Percentiles rank a stretch among this genome's conserved stretches.
Conservation (phyloP, 2,797 vertebrate genomes). For the Vespertilio murinus region DNA sequence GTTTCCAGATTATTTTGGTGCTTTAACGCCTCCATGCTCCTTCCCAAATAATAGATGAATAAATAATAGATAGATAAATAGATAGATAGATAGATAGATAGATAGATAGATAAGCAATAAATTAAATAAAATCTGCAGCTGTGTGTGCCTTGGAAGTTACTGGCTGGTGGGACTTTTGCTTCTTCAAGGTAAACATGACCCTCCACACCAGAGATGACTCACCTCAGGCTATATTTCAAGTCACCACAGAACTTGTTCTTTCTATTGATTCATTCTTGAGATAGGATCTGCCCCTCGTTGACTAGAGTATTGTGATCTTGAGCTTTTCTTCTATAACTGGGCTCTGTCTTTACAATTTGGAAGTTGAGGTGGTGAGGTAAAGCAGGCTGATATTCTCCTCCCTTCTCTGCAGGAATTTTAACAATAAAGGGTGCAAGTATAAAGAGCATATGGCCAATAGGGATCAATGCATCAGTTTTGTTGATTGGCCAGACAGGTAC, state of each 20-base stretch:
- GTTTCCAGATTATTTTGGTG: neutral
- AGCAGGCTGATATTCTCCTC: neutral
- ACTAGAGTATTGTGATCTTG: neutral
- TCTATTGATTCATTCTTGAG: neutral
- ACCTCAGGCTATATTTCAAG: neutral
- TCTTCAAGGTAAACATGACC: neutral
- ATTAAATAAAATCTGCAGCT: neutral
- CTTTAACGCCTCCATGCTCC: neutral
- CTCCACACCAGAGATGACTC: neutral
- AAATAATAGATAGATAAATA: neutral
- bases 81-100: too few relatives aligned
- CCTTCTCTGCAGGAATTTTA: neutral
- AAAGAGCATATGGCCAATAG: neutral
- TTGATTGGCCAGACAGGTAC: neutral
- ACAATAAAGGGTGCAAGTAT: neutral
- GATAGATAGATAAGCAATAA: too few relatives aligned
- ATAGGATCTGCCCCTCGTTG: neutral
- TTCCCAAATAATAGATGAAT: neutral
- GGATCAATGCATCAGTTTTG: neutral
- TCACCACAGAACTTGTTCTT: neutral
- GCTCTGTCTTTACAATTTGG: neutral
- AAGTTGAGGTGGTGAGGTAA: neutral
- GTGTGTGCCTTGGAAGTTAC: neutral
- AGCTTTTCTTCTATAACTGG: neutral
- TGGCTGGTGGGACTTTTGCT: neutral